phyloP scores from a whole-genome alignment of 2,113 vertebrate genomes.

The Fregata magnificens region DNA sequence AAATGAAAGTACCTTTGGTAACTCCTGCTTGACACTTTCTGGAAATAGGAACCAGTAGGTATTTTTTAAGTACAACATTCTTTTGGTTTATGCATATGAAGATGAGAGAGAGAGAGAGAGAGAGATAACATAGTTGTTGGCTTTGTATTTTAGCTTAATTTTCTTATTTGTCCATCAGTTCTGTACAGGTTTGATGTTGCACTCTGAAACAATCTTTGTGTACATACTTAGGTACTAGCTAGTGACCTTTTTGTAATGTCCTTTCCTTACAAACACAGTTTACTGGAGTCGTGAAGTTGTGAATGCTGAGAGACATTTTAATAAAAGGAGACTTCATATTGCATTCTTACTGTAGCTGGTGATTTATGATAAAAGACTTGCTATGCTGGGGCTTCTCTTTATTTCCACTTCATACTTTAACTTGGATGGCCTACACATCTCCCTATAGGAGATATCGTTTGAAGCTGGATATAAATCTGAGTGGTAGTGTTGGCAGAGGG shows the following conservation, averaged over 20 bases:
- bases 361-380: slow-evolving; percentile 39
- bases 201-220: background rate
- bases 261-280: background rate
- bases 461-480: slow-evolving; percentile 27
- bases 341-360: slow-evolving; percentile 33
- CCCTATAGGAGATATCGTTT: slow-evolving; percentile 23
- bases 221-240: background rate
- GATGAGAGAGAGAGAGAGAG: background rate
- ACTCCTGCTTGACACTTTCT: background rate
- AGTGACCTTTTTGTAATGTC: background rate
- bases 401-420: background rate
- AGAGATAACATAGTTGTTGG: background rate
- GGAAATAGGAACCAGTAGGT: background rate
- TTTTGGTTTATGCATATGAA: background rate
- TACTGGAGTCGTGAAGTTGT: slow-evolving; percentile 43
- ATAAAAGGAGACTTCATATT: slow-evolving; percentile 44
- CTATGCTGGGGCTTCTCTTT: background rate
- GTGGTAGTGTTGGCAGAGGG: background rate
- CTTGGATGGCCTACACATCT: background rate
- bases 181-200: background rate
- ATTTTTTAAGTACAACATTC: background rate
- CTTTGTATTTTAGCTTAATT: background rate
- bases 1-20: background rate
- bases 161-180: background rate
- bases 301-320: slow-evolving; percentile 37